phyloP scores from a whole-genome alignment of 2,888 invertebrate genomes.

The Pristionchus mayeri region DNA sequence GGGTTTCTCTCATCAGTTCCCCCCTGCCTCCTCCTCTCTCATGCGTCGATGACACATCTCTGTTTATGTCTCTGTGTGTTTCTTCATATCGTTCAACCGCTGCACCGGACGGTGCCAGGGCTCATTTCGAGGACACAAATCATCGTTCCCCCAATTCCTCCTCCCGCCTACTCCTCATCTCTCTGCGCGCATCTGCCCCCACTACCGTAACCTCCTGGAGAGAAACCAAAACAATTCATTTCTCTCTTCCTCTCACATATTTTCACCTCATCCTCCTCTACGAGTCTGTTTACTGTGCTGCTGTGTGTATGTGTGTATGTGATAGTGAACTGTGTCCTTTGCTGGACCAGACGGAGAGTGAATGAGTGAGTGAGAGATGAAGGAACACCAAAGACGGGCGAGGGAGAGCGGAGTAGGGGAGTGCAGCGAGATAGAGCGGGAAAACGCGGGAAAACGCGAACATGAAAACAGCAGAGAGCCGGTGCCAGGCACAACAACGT shows the following conservation, averaged over 20 bases:
- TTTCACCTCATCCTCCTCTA: too few species aligned
- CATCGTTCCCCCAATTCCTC: background rate
- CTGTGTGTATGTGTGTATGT: background rate
- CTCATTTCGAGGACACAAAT: background rate
- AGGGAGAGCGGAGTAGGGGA: background rate
- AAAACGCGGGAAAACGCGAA: background rate
- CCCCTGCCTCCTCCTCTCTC: background rate
- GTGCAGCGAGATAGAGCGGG: background rate
- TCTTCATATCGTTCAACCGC: too few species aligned
- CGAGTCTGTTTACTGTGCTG: too few species aligned
- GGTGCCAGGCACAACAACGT: slow-evolving; percentile 8
- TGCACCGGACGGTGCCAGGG: background rate
- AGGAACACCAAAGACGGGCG: background rate
- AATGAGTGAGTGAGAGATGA: background rate
- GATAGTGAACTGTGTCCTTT: slow-evolving; percentile 10
- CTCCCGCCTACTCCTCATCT: background rate
- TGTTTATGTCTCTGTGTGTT: background rate
- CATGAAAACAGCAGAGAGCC: slow-evolving; percentile 25
- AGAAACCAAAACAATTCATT: slow-evolving; percentile 31
- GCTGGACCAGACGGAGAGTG: background rate
- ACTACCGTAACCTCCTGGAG: background rate
- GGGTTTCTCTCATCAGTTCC: background rate
- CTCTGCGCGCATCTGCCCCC: background rate
- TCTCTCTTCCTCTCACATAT: too few species aligned
- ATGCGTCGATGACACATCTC: slow-evolving; percentile 3